A percentile compares a stretch with the other conserved stretches of the same genome.
Conservation (phyloP, 2,797 vertebrate genomes). For the Forpus xanthops region DNA sequence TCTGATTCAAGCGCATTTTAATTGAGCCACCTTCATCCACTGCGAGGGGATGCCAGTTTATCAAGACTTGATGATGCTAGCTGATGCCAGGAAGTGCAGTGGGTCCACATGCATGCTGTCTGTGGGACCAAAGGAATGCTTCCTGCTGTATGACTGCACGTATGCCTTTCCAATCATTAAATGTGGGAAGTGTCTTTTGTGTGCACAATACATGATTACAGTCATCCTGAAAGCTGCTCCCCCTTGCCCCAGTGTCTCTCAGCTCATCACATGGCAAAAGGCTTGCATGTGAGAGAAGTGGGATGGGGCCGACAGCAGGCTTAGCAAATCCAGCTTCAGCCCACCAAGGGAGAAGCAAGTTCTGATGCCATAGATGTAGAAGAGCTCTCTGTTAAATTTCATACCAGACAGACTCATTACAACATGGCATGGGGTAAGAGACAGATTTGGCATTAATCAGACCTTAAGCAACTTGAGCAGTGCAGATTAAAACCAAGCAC, state of each 20-base stretch:
- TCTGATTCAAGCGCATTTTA: constrained; percentile 3
- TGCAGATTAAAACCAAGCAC: not conserved
- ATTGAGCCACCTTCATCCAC: not conserved
- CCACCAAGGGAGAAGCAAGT: not conserved
- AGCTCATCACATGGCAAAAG: not conserved
- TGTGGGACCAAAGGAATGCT: not conserved
- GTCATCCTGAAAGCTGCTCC: not conserved
- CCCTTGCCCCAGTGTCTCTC: not conserved
- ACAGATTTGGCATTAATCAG: not conserved
- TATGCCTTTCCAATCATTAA: not conserved
- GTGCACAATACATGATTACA: not conserved
- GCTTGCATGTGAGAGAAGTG: not conserved
- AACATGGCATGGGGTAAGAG: not conserved
- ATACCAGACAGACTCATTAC: not conserved
- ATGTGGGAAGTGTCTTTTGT: not conserved
- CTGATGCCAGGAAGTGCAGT: not conserved
- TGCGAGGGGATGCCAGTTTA: not conserved
- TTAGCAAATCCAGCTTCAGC: not conserved
- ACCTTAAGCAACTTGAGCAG: not conserved
- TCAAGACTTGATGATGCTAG: not conserved
- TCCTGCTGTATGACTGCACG: accelerated
- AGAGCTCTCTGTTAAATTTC: not conserved
- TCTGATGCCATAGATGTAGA: not conserved
- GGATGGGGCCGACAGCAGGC: not conserved
- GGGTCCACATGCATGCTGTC: not conserved